These are phyloP conservation scores for Rousettus madagascariensis DNA, from an alignment of 2,797 vertebrate species.

Conservation along the genomic window DNA sequence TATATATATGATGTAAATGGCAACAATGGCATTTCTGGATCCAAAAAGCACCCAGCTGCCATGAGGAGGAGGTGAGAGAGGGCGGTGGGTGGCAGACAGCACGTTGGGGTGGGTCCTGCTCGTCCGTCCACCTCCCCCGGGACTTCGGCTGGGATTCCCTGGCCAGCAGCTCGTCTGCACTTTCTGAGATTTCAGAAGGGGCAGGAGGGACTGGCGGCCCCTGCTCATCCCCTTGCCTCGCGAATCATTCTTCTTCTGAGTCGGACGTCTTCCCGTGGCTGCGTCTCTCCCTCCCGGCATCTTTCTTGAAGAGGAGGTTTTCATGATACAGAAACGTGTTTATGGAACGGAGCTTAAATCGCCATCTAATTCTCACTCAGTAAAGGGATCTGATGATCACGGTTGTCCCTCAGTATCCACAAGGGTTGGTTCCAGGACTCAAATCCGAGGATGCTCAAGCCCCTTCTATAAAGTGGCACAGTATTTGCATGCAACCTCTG, in stretches of 20 bases:
- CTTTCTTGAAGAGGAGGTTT: neutral
- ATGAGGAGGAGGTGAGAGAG: neutral
- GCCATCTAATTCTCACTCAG: neutral
- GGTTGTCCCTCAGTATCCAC: neutral
- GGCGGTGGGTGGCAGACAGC: rapidly evolving
- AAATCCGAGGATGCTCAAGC: neutral
- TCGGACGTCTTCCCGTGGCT: rapidly evolving
- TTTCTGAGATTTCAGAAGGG: neutral
- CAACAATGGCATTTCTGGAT: neutral
- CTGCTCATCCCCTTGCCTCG: neutral
- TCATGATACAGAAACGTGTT: neutral
- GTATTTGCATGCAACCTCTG: neutral
- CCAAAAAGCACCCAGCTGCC: neutral
- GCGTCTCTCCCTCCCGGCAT: neutral
- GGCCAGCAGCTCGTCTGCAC: neutral
- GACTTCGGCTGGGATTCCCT: neutral
- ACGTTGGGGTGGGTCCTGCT: neutral
- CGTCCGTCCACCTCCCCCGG: rapidly evolving
- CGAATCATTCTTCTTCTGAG: neutral
- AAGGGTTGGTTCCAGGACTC: neutral
- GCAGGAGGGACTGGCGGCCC: neutral
- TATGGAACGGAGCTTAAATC: neutral
- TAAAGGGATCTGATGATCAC: neutral
- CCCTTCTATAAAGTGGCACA: too few relatives aligned
- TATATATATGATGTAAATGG: neutral